A percentile compares a stretch with the other conserved stretches of the same genome.
phyloP scores from a whole-genome alignment of 2,797 vertebrate genomes.

The Lycodopsis pacificus region DNA sequence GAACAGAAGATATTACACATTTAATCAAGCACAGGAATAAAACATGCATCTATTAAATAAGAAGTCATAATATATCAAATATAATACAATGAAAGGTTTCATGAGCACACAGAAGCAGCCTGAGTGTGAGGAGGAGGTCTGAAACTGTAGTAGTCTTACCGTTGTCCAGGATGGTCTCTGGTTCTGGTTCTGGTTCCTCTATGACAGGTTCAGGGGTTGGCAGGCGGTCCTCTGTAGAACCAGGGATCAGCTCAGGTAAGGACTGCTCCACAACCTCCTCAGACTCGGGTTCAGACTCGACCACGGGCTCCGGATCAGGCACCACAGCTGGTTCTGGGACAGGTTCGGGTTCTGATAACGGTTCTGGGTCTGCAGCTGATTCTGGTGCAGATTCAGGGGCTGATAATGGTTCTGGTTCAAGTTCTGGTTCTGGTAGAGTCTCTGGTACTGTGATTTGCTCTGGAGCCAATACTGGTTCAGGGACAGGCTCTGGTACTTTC shows the following conservation, averaged over 20 bases:
- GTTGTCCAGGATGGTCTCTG: constrained; percentile 25
- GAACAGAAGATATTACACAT: too few species aligned
- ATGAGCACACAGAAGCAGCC: too few species aligned
- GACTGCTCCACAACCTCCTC: background rate
- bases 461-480: background rate
- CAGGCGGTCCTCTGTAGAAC: constrained; percentile 5
- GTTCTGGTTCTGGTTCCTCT: constrained; percentile 23
- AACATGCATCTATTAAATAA: too few species aligned
- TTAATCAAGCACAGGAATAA: too few species aligned
- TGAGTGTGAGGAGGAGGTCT: too few species aligned
- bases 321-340: constrained; percentile 15
- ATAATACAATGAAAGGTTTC: too few species aligned
- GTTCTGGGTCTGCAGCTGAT: background rate
- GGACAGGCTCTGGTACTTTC: background rate
- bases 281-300: background rate
- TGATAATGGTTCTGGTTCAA: background rate
- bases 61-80: too few species aligned
- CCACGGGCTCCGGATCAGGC: constrained; percentile 4
- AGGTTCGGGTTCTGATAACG: constrained; percentile 20
- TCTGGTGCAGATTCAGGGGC: constrained; percentile 10
- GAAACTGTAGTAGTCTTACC: constrained; percentile 39
- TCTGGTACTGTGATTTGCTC: constrained; percentile 4
- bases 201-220: constrained; percentile 5
- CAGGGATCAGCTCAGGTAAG: constrained; percentile 30
- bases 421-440: constrained; percentile 15